Evolutionary conservation across 1,140 invertebrate genomes (phyloP), one percentile per base, ranked within the genome.

Genomic region (Hyles euphorbiae): DNA sequence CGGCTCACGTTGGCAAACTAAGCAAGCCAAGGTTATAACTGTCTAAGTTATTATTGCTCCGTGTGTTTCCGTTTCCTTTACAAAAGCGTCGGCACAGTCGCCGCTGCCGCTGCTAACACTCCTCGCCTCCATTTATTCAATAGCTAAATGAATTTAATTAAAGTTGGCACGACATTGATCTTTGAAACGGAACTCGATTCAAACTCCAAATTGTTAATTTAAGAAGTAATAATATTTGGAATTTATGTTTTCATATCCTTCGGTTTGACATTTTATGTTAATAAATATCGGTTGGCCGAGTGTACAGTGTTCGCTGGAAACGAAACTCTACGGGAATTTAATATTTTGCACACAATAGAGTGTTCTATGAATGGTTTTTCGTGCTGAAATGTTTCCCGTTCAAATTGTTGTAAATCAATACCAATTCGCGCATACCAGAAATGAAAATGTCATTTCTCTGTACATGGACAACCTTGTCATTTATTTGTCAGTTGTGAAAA

Each of bases 11-110:
- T 63, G 57, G 65, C 63, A 70, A 76, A 76, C 70, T 78, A 64
- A 70, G 60, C 67, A 65, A 64, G 50, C 60, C 61, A 65, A 76
- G 67, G 70, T 74, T 81, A 74, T 76, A 76, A 78, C 79, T 79
- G 76, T 78, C 75, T 61, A 82, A 82, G 70, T 76, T 79, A 80
- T 82, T 78, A 75, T 76, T 75, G 66, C 66, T 22, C 58, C 56
- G 65, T 51, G 56, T 58, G 63, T 67, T 68, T 61, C 61, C 54
- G 58, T 68, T 62, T 53, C 64, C 44, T 10, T 44, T 46, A 55
- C 53, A 51, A 64, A 70, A 67, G 59, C 59, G 56, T 54, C 51
- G 33, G 46, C 52, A 11, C 32, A 61, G n/a, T 9, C 32, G 11
- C 22, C 22, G 22, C 22, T 22, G 22, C 22, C 22, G 22, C 22